Percentiles rank a stretch among this genome's conserved stretches.
phyloP scores from a whole-genome alignment of 2,888 invertebrate species.

The Teleogryllus oceanicus region DNA sequence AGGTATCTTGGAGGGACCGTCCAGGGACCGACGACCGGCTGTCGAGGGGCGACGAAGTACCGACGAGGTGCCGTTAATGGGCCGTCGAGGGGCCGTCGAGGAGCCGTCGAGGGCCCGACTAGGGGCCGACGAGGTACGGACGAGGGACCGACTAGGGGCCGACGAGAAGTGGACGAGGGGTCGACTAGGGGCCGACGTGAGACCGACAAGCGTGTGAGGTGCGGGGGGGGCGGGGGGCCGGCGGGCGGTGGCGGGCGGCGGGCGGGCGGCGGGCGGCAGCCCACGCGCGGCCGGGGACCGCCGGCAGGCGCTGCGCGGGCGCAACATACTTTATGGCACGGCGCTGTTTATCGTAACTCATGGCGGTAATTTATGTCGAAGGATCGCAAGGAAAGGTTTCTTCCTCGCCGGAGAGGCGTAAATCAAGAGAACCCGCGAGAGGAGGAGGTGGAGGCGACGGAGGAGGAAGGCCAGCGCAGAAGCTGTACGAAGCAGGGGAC shows the following conservation, averaged over 20 bases:
- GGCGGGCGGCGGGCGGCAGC: background rate
- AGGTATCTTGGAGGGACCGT: too few relatives aligned
- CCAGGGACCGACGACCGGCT: too few relatives aligned
- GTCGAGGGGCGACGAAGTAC: too few relatives aligned
- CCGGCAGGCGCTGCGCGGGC: background rate
- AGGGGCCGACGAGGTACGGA: too few relatives aligned
- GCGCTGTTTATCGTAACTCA: conserved; percentile 9
- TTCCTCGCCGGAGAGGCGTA: background rate
- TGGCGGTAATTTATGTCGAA: conserved; percentile 2
- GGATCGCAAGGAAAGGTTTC: conserved; percentile 7
- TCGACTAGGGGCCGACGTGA: too few relatives aligned
- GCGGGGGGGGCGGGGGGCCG: background rate
- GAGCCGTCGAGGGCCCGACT: too few relatives aligned
- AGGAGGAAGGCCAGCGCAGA: background rate
- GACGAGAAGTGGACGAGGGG: too few relatives aligned
- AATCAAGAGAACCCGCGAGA: background rate
- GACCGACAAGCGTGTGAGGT: too few relatives aligned
- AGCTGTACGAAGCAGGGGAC: background rate
- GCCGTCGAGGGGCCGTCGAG: too few relatives aligned
- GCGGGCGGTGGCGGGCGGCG: background rate
- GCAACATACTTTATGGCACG: conserved; percentile 1
- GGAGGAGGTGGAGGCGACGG: background rate
- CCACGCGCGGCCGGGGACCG: background rate
- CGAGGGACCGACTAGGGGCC: too few relatives aligned
- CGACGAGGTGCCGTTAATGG: too few relatives aligned